A percentile compares a stretch with the other conserved stretches of the same genome.
These are phyloP conservation scores for Epsilonema sp. DNA, from an alignment of 2,888 invertebrate genomes.

Conservation along the genomic window DNA sequence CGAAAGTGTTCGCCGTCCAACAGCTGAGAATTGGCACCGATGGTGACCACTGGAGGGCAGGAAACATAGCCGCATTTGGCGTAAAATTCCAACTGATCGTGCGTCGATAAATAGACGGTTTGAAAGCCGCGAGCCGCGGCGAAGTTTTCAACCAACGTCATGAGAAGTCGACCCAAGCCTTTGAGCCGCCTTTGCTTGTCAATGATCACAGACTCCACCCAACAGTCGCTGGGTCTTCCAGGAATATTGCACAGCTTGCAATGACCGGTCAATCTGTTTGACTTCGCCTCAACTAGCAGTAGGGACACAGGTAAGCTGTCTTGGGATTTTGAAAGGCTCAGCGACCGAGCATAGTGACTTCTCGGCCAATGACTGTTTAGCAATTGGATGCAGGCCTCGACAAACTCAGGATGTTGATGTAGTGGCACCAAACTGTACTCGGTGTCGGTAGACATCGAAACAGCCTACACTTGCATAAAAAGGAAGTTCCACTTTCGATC, in stretches of 20 bases:
- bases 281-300: neutral
- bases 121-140: slow-evolving; percentile 20
- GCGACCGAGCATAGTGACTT: neutral
- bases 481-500: too few relatives aligned
- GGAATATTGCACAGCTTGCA: neutral
- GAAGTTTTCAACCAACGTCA: slow-evolving; percentile 29
- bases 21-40: slow-evolving; percentile 10
- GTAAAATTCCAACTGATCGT: slow-evolving; percentile 33
- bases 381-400: slow-evolving; percentile 1
- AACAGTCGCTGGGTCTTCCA: neutral
- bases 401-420: neutral
- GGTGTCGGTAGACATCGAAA: too few relatives aligned
- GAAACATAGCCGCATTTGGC: slow-evolving; percentile 27
- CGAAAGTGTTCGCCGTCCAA: neutral
- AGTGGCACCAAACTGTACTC: neutral
- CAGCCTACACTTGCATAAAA: too few relatives aligned
- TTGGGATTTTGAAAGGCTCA: slow-evolving; percentile 1
- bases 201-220: slow-evolving; percentile 20
- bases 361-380: slow-evolving; percentile 5
- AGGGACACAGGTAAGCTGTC: slow-evolving; percentile 3
- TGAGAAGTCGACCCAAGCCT: slow-evolving; percentile 30
- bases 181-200: too few relatives aligned
- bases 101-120: slow-evolving; percentile 29
- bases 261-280: neutral
- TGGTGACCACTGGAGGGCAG: slow-evolving; percentile 11